Base-by-base conservation (phyloP, 2,113 vertebrate species). In the Hystrix brachyura region DNA sequence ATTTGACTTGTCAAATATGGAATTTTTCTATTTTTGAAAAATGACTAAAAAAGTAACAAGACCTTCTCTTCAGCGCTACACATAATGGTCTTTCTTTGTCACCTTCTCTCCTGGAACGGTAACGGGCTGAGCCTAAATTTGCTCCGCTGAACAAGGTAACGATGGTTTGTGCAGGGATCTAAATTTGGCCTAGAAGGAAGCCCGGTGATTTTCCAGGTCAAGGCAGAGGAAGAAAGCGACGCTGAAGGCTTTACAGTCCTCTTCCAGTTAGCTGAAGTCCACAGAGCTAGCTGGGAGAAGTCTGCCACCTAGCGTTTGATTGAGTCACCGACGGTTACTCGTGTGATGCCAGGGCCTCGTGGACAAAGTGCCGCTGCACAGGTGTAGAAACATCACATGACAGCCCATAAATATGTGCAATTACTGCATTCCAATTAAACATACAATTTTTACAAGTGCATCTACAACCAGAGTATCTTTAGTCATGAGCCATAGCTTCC, bases 131-230 rank as follows among this genome's bases (percentile, higher is more conserved):
- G 62, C 91, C 94, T 59, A 80, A 93, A 83, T 92, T 90, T 64
- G 51, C 55, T 94, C 25, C 86, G 95, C 80, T 60, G 71, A 96
- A 95, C 79, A 93, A 91, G 38, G 85, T 65, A 90, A 71, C 48
- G 87, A 55, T n/a, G 90, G 95, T 81, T 67, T 87, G 57, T 2
- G 55, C 87, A 95, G 90, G 78, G 94, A 84, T 93, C 91, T 95
- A 97, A 97, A 96, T 96, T 79, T 62, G 83, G 96, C 88, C 65
- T 91, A 62, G 0, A 6, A 43, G 79, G 92, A 84, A 92, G 57
- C 53, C 10, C 86, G 46, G 96, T 96, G 96, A 92, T 97, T 97
- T 98, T 98, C 96, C 95, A 97, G 95, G 62, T 67, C 64, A 69
- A 46, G 4, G 88, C n/a, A 38, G 64, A 95, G 21, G 12, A 15